Percentiles rank a stretch among this genome's conserved stretches.
phyloP scores from a whole-genome alignment of 2,888 invertebrate genomes.

The Tiliacea citrago region DNA sequence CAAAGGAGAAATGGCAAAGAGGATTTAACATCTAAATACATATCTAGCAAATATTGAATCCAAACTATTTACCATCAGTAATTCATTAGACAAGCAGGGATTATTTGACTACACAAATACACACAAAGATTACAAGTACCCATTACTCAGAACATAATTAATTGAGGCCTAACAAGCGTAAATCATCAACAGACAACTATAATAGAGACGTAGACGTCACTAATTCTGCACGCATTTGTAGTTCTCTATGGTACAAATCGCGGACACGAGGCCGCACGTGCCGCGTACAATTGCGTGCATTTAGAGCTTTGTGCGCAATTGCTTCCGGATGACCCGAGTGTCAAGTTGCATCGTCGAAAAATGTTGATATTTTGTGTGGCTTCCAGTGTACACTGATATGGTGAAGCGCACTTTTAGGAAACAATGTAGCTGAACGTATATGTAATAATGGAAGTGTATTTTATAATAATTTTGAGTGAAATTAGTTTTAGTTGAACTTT shows the following conservation, averaged over 20 bases:
- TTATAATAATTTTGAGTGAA: conserved; percentile 2
- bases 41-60: neutral
- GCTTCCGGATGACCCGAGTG: conserved; percentile 77
- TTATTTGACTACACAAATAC: conserved; percentile 22
- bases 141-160: conserved; percentile 47
- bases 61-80: conserved; percentile 17
- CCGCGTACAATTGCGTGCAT: conserved; percentile 66
- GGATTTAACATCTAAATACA: neutral
- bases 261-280: conserved; percentile 67
- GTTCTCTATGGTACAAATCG: conserved; percentile 61
- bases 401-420: conserved; percentile 46
- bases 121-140: conserved; percentile 40
- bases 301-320: conserved; percentile 67
- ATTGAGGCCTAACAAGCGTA: conserved; percentile 67
- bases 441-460: conserved; percentile 27
- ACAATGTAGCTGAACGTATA: conserved; percentile 33
- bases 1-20: neutral
- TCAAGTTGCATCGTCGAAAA: conserved; percentile 68
- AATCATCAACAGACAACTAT: conserved; percentile 55
- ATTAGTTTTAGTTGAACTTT: neutral
- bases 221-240: conserved; percentile 65
- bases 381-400: conserved; percentile 62
- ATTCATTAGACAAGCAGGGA: conserved; percentile 21
- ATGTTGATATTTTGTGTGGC: conserved; percentile 65
- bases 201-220: conserved; percentile 58